phyloP scores from a whole-genome alignment of 2,888 invertebrate genomes.

The Cistogaster globosa region DNA sequence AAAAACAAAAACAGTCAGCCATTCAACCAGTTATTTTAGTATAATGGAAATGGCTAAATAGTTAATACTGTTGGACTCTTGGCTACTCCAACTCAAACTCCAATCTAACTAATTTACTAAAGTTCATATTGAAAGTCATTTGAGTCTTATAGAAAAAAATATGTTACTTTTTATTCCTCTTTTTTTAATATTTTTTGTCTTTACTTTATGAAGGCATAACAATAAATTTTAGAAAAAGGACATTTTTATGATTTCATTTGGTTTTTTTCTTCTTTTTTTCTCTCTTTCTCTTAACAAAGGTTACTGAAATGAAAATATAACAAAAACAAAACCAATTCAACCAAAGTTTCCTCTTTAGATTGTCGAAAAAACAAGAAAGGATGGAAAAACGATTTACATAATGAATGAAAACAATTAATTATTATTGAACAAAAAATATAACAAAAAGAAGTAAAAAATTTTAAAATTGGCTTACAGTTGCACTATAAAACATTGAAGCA shows the following conservation, averaged over 20 bases:
- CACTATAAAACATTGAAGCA: slow-evolving; percentile 2
- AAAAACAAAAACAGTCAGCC: slow-evolving; percentile 61
- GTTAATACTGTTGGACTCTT: slow-evolving; percentile 10
- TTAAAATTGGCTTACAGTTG: slow-evolving; percentile 28
- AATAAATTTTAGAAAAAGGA: slow-evolving; percentile 67
- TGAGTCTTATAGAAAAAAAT: slow-evolving; percentile 4
- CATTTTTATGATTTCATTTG: slow-evolving; percentile 39
- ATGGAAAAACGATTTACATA: slow-evolving; percentile 70
- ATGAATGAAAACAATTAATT: slow-evolving; percentile 74
- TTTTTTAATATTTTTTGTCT: slow-evolving; percentile 37
- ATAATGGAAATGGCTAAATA: slow-evolving; percentile 52
- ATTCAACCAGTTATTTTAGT: slow-evolving; percentile 75
- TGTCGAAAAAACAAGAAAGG: neutral
- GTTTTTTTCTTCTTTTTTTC: slow-evolving; percentile 1
- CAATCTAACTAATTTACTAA: slow-evolving; percentile 56
- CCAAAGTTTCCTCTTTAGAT: slow-evolving; percentile 11
- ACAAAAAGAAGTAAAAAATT: neutral
- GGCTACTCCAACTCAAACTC: neutral
- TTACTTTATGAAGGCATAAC: slow-evolving; percentile 49
- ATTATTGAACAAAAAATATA: slow-evolving; percentile 71
- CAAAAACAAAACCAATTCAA: slow-evolving; percentile 5
- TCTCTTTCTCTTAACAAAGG: no score
- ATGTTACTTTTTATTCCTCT: no score
- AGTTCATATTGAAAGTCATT: slow-evolving; percentile 70
- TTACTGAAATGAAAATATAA: slow-evolving; percentile 5